Evolutionary conservation across 2,888 invertebrate genomes (phyloP).

Genomic region (Orthosia cruda): DNA sequence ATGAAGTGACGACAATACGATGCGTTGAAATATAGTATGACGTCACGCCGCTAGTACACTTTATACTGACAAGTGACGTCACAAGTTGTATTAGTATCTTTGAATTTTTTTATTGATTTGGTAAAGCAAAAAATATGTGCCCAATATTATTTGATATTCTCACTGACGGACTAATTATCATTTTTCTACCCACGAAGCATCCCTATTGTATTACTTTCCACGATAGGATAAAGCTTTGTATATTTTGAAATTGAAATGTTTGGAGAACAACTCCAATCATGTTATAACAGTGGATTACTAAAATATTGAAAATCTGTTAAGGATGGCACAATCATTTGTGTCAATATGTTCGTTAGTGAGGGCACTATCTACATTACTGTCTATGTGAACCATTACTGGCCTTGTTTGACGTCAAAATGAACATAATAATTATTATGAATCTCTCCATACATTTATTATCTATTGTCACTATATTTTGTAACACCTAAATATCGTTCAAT

Average conservation of each 20-base stretch:
- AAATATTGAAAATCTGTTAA: constrained; percentile 72
- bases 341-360: constrained; percentile 72
- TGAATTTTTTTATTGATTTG: too few species aligned
- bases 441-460: constrained; percentile 67
- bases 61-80: too few species aligned
- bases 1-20: too few species aligned
- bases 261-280: constrained; percentile 34
- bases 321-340: constrained; percentile 87
- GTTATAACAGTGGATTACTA: constrained; percentile 63
- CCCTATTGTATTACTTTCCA: constrained; percentile 55
- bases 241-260: constrained; percentile 46
- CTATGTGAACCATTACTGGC: constrained; percentile 83
- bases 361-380: constrained; percentile 67
- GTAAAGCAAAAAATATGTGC: too few species aligned
- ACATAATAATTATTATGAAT: constrained; percentile 67
- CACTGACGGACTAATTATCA: too few species aligned
- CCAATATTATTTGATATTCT: too few species aligned
- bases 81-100: too few species aligned
- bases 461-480: constrained; percentile 77
- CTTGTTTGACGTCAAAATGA: constrained; percentile 79
- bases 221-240: constrained; percentile 49
- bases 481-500: constrained; percentile 69
- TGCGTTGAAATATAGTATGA: too few species aligned
- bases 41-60: too few species aligned
- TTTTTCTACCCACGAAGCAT: too few species aligned